Evolutionary conservation across 1,140 invertebrate species (phyloP), one percentile per base, ranked within the genome.

Genomic region (Phocides pigmalion): DNA sequence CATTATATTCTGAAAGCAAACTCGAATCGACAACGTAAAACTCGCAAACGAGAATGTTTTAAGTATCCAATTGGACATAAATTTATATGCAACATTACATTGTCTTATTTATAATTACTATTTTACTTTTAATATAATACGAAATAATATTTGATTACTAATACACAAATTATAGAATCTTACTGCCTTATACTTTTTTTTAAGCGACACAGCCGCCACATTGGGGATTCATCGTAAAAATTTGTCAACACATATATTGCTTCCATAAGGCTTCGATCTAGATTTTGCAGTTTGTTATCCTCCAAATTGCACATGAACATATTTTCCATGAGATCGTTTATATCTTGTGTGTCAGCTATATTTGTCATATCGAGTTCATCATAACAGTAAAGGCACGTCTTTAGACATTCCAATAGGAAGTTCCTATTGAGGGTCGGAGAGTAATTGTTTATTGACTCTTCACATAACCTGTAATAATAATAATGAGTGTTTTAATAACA

Each of bases 351-450:
- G 32, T 59, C 62, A 2, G 32, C 1, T 72, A 41, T 19, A 12
- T 70, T 68, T 42, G 12, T 58, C 58, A 47, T 66, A 22, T 75
- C 62, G 6, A 74, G 79, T 42, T 86, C 74, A 74, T 94, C 93
- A 83, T 94, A 94, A 8, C 94, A 87, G 19, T 74, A 76, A 0
- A 95, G 76, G 32, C 93, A 82, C 66, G 90, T 91, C 71, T 94
- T 94, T 0, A 95, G 82, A 67, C 94, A 95, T 81, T 95, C 94
- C 47, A 93, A 74, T 20, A 95, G 76, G 72, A 94, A 93, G 68
- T 93, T 92, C 53, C 90, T 88, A 68, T 95, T 95, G 3, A 95
- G 90, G 17, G 93, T 91, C 46, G 92, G 84, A 76, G 94, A 94
- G 82, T 92, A 95, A 58, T 92, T 86, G 17, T 72, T 72, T 12